Base-by-base conservation (phyloP, 2,113 vertebrate species). In the Myocastor coypus region DNA sequence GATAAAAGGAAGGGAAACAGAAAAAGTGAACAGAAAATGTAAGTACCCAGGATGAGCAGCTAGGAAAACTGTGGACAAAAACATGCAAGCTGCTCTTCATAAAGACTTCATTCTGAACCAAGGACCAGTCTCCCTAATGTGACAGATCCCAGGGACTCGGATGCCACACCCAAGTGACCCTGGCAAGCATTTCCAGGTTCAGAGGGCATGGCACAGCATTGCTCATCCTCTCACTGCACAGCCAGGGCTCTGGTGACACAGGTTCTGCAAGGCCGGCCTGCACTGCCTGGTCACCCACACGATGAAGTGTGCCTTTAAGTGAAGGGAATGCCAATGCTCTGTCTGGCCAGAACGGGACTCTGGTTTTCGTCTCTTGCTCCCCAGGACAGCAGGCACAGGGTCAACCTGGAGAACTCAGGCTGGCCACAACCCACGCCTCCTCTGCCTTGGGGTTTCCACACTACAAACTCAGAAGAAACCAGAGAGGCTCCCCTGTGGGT, bases 401-500 rank as follows among this genome's bases (percentile, higher is more conserved):
- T 20, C 0, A 8, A 57, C 46, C 91, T 26, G 55, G 55, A 92
- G 89, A 66, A 78, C 64, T 30, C 63, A 81, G 85, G 95, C 77
- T 78, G 85, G 90, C 69, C 34, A 34, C 42, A 52, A 68, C 20
- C 82, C 81, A 84, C 34, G 77, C 66, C 90, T 57, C 37, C 91
- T 89, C 75, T 16, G 75, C 61, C 68, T 81, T 0, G 0, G 63
- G 24, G 28, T 40, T 86, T 88, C 61, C 61, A 95, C 88, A 90
- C 14, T 57, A 50, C 82, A 83, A 95, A 96, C 96, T 11, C 92
- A 24, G 57, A n/a, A 83, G 95, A 82, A 88, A 82, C 87, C 78
- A 61, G 80, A 92, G 83, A 96, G 22, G 78, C 11, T 92, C 50
- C 94, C 84, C 61, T 89, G 37, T 5, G 97, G 90, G 80, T 5